Conservation (phyloP, 2,797 vertebrate genomes). For the Leontocebus nigricollis region DNA sequence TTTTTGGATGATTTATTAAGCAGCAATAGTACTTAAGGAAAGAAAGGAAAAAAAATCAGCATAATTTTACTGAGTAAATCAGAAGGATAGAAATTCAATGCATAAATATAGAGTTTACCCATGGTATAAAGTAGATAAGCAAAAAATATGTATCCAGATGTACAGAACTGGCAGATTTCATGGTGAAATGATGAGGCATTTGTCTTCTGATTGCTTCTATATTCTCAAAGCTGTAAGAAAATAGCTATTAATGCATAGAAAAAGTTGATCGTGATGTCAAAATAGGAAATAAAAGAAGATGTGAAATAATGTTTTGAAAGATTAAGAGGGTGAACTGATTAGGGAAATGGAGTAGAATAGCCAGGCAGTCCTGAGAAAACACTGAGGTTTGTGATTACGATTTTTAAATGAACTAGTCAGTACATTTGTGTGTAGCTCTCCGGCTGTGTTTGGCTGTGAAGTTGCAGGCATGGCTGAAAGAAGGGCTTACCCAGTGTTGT, state of each 20-base stretch:
- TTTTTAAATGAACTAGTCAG: neutral
- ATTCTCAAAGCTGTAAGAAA: neutral
- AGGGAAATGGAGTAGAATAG: neutral
- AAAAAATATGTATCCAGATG: neutral
- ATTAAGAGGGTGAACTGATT: neutral
- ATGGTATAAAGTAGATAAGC: neutral
- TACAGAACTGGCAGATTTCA: neutral
- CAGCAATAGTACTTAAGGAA: neutral
- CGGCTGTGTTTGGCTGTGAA: neutral
- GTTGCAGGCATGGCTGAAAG: neutral
- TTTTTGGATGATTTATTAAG: neutral
- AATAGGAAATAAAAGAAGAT: neutral
- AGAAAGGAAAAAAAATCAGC: neutral
- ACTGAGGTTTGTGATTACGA: neutral
- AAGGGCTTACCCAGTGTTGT: neutral
- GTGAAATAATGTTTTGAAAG: slow-evolving; percentile 2
- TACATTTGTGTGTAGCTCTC: neutral
- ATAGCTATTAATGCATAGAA: neutral
- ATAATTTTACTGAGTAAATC: neutral
- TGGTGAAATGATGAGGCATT: neutral
- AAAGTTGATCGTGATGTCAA: neutral
- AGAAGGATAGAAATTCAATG: neutral
- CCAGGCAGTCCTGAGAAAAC: neutral
- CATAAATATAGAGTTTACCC: neutral
- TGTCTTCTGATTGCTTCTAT: neutral